phyloP scores from a whole-genome alignment of 2,888 invertebrate genomes.

The Pherbina coryleti region DNA sequence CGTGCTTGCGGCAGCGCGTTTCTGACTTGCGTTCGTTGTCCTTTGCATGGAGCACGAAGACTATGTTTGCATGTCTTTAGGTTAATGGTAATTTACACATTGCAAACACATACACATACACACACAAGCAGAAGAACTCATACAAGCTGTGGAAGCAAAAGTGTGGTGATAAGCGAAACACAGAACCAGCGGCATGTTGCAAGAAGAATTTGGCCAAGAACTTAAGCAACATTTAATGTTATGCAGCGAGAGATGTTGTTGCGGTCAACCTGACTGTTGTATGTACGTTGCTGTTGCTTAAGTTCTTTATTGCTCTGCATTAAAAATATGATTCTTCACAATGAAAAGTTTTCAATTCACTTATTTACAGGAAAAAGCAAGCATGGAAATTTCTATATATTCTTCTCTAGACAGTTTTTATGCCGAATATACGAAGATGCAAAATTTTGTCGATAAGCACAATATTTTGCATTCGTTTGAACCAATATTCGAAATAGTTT shows the following conservation, averaged over 20 bases:
- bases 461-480: too few relatives aligned
- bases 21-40: conserved; percentile 41
- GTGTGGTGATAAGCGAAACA: background rate
- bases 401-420: too few relatives aligned
- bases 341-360: too few relatives aligned
- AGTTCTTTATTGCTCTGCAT: too few relatives aligned
- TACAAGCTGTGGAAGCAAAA: background rate
- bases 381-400: too few relatives aligned
- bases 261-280: conserved; percentile 1
- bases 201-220: conserved; percentile 27
- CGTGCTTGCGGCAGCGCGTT: background rate
- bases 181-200: conserved; percentile 15
- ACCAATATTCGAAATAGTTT: too few relatives aligned
- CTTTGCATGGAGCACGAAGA: conserved; percentile 38
- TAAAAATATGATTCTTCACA: too few relatives aligned
- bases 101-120: conserved; percentile 23
- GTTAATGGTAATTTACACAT: conserved; percentile 48
- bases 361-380: too few relatives aligned
- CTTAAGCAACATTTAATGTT: conserved; percentile 10
- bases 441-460: too few relatives aligned
- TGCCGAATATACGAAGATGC: too few relatives aligned
- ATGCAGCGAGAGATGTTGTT: background rate
- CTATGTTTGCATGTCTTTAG: conserved; percentile 52
- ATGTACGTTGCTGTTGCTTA: too few relatives aligned
- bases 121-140: background rate